A percentile compares a stretch with the other conserved stretches of the same genome.
These are phyloP conservation scores for Rhizomys pruinosus DNA, from an alignment of 2,113 vertebrate species.

Conservation along the genomic window DNA sequence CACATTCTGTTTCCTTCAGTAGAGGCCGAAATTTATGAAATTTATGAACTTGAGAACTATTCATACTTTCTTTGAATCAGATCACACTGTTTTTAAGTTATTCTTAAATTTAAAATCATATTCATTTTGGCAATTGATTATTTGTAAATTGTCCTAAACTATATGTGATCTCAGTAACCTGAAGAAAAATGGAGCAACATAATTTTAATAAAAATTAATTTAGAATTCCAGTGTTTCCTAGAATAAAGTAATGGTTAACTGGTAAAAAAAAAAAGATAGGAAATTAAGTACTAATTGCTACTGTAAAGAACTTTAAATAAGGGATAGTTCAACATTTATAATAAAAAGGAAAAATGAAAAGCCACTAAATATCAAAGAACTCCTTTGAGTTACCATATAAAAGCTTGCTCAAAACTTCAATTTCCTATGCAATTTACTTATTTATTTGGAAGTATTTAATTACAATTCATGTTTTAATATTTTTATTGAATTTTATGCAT, in stretches of 20 bases:
- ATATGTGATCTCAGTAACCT: background rate
- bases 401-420: background rate
- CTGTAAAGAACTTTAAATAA: background rate
- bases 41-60: background rate
- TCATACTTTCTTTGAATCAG: background rate
- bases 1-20: background rate
- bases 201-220: background rate
- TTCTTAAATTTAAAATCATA: background rate
- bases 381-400: background rate
- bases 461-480: no score
- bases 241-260: background rate
- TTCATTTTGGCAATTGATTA: background rate
- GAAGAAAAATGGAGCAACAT: background rate
- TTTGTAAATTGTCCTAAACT: background rate
- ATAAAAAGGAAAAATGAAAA: slow-evolving; percentile 30
- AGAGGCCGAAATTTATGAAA: no score
- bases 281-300: background rate
- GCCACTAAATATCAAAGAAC: background rate
- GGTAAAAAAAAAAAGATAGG: background rate
- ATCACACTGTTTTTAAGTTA: background rate
- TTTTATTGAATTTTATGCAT: no score
- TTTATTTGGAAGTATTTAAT: background rate
- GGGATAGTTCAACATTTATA: background rate
- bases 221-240: background rate
- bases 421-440: background rate